Evolutionary conservation across 2,797 vertebrate species (phyloP).

Genomic region (Liparis tanakae): DNA sequence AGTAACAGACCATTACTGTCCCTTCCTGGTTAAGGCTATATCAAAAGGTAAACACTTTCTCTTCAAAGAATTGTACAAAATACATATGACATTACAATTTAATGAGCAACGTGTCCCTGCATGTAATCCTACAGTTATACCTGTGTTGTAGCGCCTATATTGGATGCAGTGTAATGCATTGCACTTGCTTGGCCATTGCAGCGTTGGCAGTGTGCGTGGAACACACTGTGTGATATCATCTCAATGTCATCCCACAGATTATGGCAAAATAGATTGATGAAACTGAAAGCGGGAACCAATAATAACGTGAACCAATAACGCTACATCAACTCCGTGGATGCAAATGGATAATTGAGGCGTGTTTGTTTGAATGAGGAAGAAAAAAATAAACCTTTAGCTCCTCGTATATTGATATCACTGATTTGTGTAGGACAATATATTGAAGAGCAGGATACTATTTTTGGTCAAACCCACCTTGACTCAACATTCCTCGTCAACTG

Average conservation of each 20-base stretch:
- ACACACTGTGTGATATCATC: conserved; percentile 62
- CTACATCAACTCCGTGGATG: conserved; percentile 55
- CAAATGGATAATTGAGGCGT: conserved; percentile 60
- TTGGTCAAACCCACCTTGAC: conserved; percentile 15
- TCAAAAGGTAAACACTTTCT: conserved; percentile 66
- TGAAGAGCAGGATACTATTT: conserved; percentile 23
- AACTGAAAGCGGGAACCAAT: conserved; percentile 66
- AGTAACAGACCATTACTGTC: conserved; percentile 75
- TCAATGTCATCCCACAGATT: conserved; percentile 73
- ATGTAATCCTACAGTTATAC: conserved; percentile 59
- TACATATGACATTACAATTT: conserved; percentile 68
- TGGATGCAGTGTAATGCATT: conserved; percentile 61
- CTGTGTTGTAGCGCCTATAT: conserved; percentile 54
- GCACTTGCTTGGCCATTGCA: conserved; percentile 35
- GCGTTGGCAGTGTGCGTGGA: conserved; percentile 40
- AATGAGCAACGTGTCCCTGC: conserved; percentile 72
- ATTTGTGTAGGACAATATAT: conserved; percentile 5
- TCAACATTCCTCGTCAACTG: neutral
- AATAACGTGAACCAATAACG: conserved; percentile 69
- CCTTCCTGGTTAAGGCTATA: conserved; percentile 60
- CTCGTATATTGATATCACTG: conserved; percentile 10
- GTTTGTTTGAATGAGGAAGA: conserved; percentile 33
- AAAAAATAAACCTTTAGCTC: conserved; percentile 6
- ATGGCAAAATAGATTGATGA: conserved; percentile 66
- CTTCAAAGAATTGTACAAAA: conserved; percentile 65